Conservation (phyloP, 2,797 vertebrate genomes). For the Chelonia mydas region DNA sequence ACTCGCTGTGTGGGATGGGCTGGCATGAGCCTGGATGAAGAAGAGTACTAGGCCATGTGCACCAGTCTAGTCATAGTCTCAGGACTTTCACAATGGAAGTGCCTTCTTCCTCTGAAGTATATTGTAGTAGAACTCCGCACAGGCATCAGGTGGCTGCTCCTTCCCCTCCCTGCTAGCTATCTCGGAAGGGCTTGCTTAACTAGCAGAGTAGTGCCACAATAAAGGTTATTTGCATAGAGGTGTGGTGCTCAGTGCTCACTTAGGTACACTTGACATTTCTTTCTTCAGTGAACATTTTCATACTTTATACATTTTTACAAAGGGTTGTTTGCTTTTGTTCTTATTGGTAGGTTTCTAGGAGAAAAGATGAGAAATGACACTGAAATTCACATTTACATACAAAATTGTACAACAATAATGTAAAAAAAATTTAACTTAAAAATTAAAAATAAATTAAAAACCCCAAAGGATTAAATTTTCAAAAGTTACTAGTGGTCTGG, state of each 20-base stretch:
- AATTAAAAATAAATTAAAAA: neutral
- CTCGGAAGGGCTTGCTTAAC: conserved; percentile 2
- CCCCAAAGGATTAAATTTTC: neutral
- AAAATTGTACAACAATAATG: neutral
- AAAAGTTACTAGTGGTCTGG: neutral
- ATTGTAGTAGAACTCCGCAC: neutral
- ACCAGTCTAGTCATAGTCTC: neutral
- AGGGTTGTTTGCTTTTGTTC: neutral
- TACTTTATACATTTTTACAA: neutral
- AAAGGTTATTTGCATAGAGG: neutral
- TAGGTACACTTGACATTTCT: neutral
- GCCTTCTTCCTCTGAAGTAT: neutral
- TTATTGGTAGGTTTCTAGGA: neutral
- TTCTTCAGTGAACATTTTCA: neutral
- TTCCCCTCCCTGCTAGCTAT: neutral
- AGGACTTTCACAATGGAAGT: neutral
- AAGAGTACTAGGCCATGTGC: neutral
- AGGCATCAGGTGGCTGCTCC: neutral
- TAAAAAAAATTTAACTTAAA: neutral
- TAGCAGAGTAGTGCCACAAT: neutral
- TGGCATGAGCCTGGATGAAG: neutral
- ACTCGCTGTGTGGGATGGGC: neutral
- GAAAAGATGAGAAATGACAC: neutral
- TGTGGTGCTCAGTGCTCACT: neutral
- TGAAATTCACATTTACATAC: neutral